These are phyloP conservation scores for Crotalus tigris DNA, from an alignment of 2,113 vertebrate species.

Conservation along the genomic window DNA sequence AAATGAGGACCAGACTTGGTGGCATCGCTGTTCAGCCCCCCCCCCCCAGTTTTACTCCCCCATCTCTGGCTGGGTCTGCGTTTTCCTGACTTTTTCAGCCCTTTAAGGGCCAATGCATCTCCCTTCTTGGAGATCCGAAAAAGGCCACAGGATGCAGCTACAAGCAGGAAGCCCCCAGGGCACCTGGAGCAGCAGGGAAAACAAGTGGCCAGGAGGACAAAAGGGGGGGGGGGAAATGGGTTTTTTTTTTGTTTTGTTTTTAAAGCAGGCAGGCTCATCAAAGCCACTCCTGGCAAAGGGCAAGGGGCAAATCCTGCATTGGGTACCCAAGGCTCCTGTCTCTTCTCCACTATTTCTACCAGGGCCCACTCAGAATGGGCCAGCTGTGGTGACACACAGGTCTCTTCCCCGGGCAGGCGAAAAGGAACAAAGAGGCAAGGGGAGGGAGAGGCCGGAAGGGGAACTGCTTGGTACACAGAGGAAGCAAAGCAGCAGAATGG, in stretches of 20 bases:
- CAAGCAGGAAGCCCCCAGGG: slow-evolving; percentile 6
- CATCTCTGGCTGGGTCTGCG: not conserved
- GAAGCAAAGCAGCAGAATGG: not conserved
- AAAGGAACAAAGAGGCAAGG: not conserved
- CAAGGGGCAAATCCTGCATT: accelerated
- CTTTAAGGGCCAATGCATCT: not conserved
- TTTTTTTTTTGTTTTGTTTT: no score
- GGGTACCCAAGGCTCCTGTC: not conserved
- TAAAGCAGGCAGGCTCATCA: no score
- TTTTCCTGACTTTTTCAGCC: not conserved
- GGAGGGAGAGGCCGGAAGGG: not conserved
- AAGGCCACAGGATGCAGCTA: not conserved
- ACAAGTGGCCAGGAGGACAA: not conserved
- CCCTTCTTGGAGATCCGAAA: not conserved
- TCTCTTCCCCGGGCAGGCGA: not conserved
- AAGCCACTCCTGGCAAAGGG: not conserved
- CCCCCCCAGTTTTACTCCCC: not conserved
- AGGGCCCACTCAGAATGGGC: not conserved
- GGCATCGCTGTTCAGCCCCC: not conserved
- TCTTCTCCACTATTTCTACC: not conserved
- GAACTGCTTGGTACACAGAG: not conserved
- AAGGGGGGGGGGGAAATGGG: not conserved
- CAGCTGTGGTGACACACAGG: not conserved
- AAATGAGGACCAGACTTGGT: no score
- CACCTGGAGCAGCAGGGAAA: not conserved